phyloP scores from a whole-genome alignment of 2,888 invertebrate species.

The Philonicus albiceps region DNA sequence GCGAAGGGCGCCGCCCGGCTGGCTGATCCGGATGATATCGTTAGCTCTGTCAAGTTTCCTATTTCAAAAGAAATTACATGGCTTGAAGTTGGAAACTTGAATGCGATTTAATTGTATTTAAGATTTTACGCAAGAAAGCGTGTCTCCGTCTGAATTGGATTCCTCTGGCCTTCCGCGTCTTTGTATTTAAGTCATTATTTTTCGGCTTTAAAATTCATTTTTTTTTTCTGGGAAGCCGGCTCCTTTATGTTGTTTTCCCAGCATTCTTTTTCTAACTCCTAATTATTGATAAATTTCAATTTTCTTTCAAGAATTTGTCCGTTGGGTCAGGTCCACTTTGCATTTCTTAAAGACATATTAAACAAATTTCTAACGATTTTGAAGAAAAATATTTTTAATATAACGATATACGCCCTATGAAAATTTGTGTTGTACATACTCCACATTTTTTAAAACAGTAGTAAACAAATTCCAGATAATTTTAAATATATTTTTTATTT shows the following conservation, averaged over 20 bases:
- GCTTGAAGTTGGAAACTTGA: background rate
- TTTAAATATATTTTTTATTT: too few species aligned
- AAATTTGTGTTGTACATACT: too few species aligned
- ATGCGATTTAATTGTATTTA: conserved; percentile 28
- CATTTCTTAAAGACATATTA: background rate
- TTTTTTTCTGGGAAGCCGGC: background rate
- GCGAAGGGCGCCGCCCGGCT: background rate
- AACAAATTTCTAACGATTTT: background rate
- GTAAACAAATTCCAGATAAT: too few species aligned
- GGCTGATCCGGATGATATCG: conserved; percentile 24
- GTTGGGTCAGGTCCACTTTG: background rate
- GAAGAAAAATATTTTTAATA: background rate
- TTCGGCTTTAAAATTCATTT: background rate
- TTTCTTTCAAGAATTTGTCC: background rate
- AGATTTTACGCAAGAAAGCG: conserved; percentile 10
- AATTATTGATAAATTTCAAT: background rate
- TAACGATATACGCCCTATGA: too few species aligned
- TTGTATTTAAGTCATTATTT: background rate
- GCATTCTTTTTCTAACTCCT: background rate
- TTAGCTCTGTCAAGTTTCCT: conserved; percentile 26
- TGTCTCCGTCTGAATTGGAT: background rate
- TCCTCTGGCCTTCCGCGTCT: background rate
- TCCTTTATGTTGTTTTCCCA: background rate
- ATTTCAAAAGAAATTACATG: conserved; percentile 35
- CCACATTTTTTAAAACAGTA: too few species aligned